Evolutionary conservation across 2,797 vertebrate genomes (phyloP).

Genomic region (Leptodactylus fallax): DNA sequence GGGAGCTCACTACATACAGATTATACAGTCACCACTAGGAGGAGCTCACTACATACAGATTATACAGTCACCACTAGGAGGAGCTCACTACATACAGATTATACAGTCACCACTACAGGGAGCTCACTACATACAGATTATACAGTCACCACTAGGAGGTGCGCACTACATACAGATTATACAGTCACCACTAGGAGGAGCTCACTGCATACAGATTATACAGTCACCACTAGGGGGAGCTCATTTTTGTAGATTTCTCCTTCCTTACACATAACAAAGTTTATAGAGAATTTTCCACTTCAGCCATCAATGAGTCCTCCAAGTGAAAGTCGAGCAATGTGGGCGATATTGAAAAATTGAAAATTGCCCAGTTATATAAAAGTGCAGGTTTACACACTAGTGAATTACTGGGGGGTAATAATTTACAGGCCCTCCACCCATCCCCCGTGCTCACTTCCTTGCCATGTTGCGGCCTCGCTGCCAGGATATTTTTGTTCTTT

Average conservation of each 20-base stretch:
- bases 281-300: too few relatives aligned
- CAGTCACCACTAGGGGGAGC: not conserved
- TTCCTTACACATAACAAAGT: too few relatives aligned
- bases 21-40: not conserved
- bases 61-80: too few relatives aligned
- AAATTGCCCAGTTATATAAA: too few relatives aligned
- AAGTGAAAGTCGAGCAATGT: too few relatives aligned
- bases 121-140: not conserved
- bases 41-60: not conserved
- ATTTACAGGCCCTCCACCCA: not conserved
- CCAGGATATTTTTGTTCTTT: not conserved
- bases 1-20: not conserved
- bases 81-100: too few relatives aligned
- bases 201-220: not conserved
- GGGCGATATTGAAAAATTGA: too few relatives aligned
- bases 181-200: not conserved
- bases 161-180: not conserved
- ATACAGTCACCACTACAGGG: not conserved
- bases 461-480: not conserved
- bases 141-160: too few relatives aligned
- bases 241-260: not conserved
- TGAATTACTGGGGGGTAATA: too few relatives aligned
- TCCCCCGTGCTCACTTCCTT: too few relatives aligned
- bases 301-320: too few relatives aligned
- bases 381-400: too few relatives aligned